These are phyloP conservation scores for Blastomussa wellsi DNA, from an alignment of 92 coral and sea anemone species.

Conservation along the genomic window DNA sequence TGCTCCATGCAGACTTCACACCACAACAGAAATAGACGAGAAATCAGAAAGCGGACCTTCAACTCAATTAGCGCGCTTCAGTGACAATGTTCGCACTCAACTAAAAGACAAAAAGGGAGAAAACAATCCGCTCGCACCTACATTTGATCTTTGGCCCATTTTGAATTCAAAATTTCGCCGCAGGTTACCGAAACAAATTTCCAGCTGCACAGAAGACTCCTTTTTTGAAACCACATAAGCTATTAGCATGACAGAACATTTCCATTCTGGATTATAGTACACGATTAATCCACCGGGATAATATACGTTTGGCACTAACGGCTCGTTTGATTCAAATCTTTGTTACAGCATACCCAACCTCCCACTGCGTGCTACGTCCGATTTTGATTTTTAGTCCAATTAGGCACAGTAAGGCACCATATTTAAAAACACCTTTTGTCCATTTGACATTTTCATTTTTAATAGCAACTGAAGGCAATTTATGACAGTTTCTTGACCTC, in stretches of 20 bases:
- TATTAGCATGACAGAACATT: neutral
- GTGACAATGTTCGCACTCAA: no score
- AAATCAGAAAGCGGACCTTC: no score
- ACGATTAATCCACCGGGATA: neutral
- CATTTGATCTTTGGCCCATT: neutral
- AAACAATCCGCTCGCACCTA: neutral
- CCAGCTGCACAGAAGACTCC: neutral
- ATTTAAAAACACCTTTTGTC: neutral
- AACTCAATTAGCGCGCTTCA: no score
- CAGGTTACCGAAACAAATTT: neutral
- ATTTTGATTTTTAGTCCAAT: neutral
- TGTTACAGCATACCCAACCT: neutral
- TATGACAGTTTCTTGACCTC: no score
- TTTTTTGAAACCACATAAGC: no score
- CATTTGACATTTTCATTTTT: neutral
- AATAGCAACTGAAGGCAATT: no score
- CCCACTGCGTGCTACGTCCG: neutral
- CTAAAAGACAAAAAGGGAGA: neutral
- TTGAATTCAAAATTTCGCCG: neutral
- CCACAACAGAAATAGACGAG: neutral
- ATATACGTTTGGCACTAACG: neutral
- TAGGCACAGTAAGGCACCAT: neutral
- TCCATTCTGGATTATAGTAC: neutral
- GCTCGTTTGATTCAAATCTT: neutral
- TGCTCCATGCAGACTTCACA: neutral